Evolutionary conservation across 2,888 invertebrate genomes (phyloP).

Genomic region (Ischnus inquisitorius): DNA sequence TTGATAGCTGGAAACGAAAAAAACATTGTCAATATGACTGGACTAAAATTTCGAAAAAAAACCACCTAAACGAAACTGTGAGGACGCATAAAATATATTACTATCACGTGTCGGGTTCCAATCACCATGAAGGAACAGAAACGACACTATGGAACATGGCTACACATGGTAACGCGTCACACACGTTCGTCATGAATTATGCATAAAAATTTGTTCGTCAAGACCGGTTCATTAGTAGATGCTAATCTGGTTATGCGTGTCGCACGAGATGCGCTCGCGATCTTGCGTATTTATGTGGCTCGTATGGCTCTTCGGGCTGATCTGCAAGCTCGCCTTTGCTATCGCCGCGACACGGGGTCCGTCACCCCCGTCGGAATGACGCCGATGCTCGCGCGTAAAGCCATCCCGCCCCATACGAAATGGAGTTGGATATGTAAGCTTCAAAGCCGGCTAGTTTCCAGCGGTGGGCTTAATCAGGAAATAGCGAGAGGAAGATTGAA

Average conservation of each 20-base stretch:
- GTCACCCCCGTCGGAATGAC: slow-evolving; percentile 19
- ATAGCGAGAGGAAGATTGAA: slow-evolving; percentile 40
- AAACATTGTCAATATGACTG: no score
- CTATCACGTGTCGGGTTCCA: neutral
- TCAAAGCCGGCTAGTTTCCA: slow-evolving; percentile 23
- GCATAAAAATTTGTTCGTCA: slow-evolving; percentile 32
- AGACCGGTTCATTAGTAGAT: slow-evolving; percentile 45
- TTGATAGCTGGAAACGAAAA: no score
- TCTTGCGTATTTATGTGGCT: slow-evolving; percentile 14
- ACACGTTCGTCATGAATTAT: slow-evolving; percentile 33
- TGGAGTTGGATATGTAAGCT: slow-evolving; percentile 3
- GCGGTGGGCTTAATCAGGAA: slow-evolving; percentile 41
- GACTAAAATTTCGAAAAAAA: no score
- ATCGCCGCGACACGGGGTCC: neutral
- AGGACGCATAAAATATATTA: no score
- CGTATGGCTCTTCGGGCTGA: slow-evolving; percentile 30
- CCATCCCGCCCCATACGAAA: neutral
- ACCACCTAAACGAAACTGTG: no score
- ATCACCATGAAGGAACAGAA: neutral
- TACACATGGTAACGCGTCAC: neutral
- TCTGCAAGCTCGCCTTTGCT: slow-evolving; percentile 5
- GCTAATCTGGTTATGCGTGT: slow-evolving; percentile 47
- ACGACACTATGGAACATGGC: neutral
- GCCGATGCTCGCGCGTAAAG: slow-evolving; percentile 17
- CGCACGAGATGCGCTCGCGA: slow-evolving; percentile 16